Evolutionary conservation across 2,797 vertebrate genomes (phyloP).

Genomic region (Odontamblyopus lacepedii): DNA sequence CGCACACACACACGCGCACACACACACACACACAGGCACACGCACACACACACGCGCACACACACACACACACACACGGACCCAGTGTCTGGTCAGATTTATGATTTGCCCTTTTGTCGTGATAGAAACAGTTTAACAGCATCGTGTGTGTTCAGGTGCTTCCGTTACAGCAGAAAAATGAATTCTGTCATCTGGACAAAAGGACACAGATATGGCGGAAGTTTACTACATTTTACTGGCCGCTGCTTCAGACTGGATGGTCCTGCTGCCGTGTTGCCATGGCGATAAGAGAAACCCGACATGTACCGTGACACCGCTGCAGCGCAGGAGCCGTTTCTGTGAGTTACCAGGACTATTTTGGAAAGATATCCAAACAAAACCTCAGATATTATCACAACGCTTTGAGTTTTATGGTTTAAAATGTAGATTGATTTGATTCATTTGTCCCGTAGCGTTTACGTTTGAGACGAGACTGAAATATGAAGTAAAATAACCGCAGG

Average conservation of each 20-base stretch:
- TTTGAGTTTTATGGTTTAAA: too few relatives aligned
- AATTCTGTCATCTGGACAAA: too few relatives aligned
- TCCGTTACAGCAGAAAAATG: too few relatives aligned
- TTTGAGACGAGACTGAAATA: neutral
- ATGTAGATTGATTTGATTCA: too few relatives aligned
- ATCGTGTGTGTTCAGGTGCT: too few relatives aligned
- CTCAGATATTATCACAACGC: neutral
- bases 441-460: too few relatives aligned
- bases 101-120: too few relatives aligned
- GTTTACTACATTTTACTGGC: neutral
- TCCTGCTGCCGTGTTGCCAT: slow-evolving; percentile 25
- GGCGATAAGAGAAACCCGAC: slow-evolving; percentile 23
- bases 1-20: slow-evolving; percentile 26
- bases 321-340: slow-evolving; percentile 36
- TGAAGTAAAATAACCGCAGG: neutral
- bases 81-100: too few relatives aligned
- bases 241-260: slow-evolving; percentile 3
- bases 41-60: slow-evolving; percentile 27
- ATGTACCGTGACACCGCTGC: slow-evolving; percentile 11
- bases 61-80: slow-evolving; percentile 2
- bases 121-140: too few relatives aligned
- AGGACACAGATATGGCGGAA: neutral
- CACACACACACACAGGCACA: slow-evolving; percentile 17
- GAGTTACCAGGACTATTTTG: slow-evolving; percentile 18
- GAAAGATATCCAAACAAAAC: neutral